A percentile compares a stretch with the other conserved stretches of the same genome.
phyloP scores from a whole-genome alignment of 2,888 invertebrate species.

The Agonopterix subpropinquella region DNA sequence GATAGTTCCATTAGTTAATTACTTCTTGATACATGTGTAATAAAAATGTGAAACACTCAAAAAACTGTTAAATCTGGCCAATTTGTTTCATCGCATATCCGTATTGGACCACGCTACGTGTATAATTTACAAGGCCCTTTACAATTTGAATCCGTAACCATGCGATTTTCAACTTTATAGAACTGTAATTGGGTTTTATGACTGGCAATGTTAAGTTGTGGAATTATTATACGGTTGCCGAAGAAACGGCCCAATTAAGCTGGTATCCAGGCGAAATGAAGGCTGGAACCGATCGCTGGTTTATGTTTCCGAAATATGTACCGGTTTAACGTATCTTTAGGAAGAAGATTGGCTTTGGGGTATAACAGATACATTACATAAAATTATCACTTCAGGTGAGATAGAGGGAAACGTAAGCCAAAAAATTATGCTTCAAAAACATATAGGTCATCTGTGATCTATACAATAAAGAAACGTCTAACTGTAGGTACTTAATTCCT shows the following conservation, averaged over 20 bases:
- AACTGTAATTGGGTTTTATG: neutral
- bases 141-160: neutral
- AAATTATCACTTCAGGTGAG: too few relatives aligned
- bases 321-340: slow-evolving; percentile 1
- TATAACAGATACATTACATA: neutral
- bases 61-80: slow-evolving; percentile 12
- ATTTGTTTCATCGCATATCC: slow-evolving; percentile 21
- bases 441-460: too few relatives aligned
- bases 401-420: too few relatives aligned
- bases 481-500: too few relatives aligned
- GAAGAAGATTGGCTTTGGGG: slow-evolving; percentile 2
- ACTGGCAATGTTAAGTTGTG: neutral
- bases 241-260: slow-evolving; percentile 43
- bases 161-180: neutral
- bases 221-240: slow-evolving; percentile 35
- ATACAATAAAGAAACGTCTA: too few relatives aligned
- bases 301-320: slow-evolving; percentile 12
- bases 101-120: neutral
- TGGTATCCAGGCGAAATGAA: slow-evolving; percentile 33
- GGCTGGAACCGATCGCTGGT: slow-evolving; percentile 35
- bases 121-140: neutral
- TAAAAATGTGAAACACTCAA: too few relatives aligned
- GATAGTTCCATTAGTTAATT: too few relatives aligned
- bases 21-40: too few relatives aligned
- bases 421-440: too few relatives aligned